Percentiles rank a stretch among this genome's conserved stretches.
Conservation (phyloP, 2,113 vertebrate genomes). For the Turnix velox region DNA sequence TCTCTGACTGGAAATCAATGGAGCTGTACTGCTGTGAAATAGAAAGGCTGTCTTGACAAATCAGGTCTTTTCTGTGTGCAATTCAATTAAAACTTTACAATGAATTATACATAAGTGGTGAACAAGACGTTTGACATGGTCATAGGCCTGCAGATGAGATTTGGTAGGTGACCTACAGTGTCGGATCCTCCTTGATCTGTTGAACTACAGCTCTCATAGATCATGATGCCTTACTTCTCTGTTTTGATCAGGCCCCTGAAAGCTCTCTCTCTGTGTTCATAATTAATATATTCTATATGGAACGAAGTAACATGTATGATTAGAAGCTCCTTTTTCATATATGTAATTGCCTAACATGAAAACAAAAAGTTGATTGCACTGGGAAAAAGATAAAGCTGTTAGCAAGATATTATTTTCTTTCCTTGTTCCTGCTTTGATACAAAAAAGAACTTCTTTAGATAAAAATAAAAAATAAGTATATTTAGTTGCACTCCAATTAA, state of each 20-base stretch:
- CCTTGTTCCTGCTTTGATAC: background rate
- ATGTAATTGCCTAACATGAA: background rate
- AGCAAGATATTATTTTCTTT: background rate
- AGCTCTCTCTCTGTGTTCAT: background rate
- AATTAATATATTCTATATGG: background rate
- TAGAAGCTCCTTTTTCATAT: background rate
- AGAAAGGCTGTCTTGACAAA: background rate
- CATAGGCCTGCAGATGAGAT: constrained; percentile 19
- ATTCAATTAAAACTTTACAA: constrained; percentile 40
- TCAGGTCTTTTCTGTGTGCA: background rate
- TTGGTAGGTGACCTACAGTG: constrained; percentile 12
- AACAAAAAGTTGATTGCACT: background rate
- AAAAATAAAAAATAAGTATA: background rate
- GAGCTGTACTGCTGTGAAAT: constrained; percentile 17
- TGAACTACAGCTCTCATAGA: background rate
- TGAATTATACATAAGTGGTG: constrained; percentile 14
- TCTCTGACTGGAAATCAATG: constrained; percentile 44
- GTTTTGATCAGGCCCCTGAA: background rate
- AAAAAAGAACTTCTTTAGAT: background rate
- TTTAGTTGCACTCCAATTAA: background rate
- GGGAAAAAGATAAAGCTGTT: background rate
- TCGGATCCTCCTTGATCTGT: background rate
- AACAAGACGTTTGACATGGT: constrained; percentile 40
- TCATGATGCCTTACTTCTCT: background rate
- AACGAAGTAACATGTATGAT: background rate